Conservation (phyloP, 2,888 invertebrate species). For the Sepioteuthis lessoniana region DNA sequence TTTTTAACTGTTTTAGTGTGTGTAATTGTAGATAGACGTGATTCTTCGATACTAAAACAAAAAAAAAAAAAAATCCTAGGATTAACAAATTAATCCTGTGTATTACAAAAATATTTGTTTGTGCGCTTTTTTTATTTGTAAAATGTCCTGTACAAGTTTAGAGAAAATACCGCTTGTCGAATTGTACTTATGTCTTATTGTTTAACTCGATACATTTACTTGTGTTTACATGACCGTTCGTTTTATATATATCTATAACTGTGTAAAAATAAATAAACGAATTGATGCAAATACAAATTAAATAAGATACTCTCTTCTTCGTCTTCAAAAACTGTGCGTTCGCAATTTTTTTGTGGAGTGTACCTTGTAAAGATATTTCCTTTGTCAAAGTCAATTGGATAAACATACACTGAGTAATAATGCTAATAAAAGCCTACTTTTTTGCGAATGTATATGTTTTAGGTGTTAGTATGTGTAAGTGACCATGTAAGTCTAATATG, state of each 20-base stretch:
- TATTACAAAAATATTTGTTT: not conserved
- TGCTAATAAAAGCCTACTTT: not conserved
- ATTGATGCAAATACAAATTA: not conserved
- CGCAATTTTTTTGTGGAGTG: not conserved
- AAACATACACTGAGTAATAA: not conserved
- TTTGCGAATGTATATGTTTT: not conserved
- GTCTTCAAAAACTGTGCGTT: not conserved
- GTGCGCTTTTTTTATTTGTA: not conserved
- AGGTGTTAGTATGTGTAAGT: constrained; percentile 33
- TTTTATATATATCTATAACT: too few relatives aligned
- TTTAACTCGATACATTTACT: not conserved
- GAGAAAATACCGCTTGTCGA: not conserved
- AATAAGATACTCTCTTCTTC: not conserved
- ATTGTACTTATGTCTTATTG: not conserved
- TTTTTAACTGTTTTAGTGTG: too few relatives aligned
- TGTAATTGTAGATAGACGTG: not conserved
- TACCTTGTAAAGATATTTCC: not conserved
- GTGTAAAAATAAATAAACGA: too few relatives aligned
- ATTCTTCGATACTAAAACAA: not conserved
- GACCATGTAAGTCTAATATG: constrained; percentile 10
- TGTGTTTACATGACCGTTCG: not conserved
- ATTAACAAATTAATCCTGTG: not conserved
- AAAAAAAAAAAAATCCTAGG: not conserved
- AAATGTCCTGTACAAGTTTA: not conserved
- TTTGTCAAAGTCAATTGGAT: not conserved